Percentiles rank a stretch among this genome's conserved stretches.
phyloP scores from a whole-genome alignment of 2,797 vertebrate species.

The Sebastes aleutianus region DNA sequence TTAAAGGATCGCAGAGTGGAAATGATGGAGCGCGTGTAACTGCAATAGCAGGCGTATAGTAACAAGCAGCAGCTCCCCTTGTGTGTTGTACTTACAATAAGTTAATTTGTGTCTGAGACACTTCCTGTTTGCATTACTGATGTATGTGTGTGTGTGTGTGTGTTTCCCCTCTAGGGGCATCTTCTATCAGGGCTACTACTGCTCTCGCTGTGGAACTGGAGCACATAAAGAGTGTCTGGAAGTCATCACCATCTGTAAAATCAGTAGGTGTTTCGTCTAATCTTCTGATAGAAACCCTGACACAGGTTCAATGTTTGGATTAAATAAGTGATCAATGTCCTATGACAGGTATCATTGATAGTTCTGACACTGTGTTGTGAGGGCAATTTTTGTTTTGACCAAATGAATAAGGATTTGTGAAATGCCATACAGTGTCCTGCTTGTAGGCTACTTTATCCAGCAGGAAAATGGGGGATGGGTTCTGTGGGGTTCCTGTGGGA shows the following conservation, averaged over 20 bases:
- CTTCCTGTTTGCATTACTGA: slow-evolving; percentile 62
- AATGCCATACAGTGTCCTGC: neutral
- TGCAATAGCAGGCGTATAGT: slow-evolving; percentile 3
- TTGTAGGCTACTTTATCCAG: neutral
- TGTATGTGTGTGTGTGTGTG: slow-evolving; percentile 16
- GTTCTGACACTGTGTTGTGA: neutral
- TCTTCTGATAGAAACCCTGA: neutral
- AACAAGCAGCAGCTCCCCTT: slow-evolving; percentile 21
- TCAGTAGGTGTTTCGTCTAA: slow-evolving; percentile 84
- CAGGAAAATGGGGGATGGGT: neutral
- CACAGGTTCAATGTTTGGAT: neutral
- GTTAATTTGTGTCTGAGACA: slow-evolving; percentile 58
- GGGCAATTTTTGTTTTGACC: neutral
- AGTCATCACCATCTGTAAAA: slow-evolving; percentile 94
- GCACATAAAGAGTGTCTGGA: slow-evolving; percentile 98
- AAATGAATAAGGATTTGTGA: neutral
- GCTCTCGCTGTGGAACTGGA: slow-evolving; percentile 91
- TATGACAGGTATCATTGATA: neutral
- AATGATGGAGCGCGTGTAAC: slow-evolving; percentile 18
- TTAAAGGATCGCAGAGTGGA: slow-evolving; percentile 26
- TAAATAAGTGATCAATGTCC: neutral
- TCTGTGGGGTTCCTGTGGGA: neutral
- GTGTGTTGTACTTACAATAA: slow-evolving; percentile 37
- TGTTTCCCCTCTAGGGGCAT: slow-evolving; percentile 85
- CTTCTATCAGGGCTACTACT: slow-evolving; percentile 98